These are phyloP conservation scores for Bombus impatiens DNA, from an alignment of 1,140 invertebrate species.

Conservation along the genomic window DNA sequence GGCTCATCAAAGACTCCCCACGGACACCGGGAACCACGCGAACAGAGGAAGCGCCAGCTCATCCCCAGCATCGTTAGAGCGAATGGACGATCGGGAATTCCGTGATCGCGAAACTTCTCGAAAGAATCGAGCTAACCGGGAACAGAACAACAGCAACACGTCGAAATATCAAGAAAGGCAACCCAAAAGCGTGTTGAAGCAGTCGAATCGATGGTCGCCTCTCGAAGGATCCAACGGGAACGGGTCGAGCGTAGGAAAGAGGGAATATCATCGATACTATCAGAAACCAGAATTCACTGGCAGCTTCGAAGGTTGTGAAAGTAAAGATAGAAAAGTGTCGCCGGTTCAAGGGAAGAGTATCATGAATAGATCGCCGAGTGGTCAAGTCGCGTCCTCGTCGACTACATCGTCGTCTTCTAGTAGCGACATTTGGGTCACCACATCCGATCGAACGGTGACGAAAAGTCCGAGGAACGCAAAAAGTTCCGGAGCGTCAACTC, in stretches of 20 bases:
- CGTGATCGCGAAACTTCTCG: slow-evolving; percentile 59
- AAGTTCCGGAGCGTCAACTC: slow-evolving; percentile 83
- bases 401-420: slow-evolving; percentile 82
- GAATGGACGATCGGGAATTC: slow-evolving; percentile 73
- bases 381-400: slow-evolving; percentile 70
- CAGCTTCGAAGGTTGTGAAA: slow-evolving; percentile 61
- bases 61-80: slow-evolving; percentile 76
- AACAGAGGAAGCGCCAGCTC: slow-evolving; percentile 75
- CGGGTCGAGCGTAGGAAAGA: slow-evolving; percentile 58
- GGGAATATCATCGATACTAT: slow-evolving; percentile 57
- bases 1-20: slow-evolving; percentile 77
- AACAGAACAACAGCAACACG: slow-evolving; percentile 48
- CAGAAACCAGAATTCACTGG: slow-evolving; percentile 60
- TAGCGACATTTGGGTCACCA: slow-evolving; percentile 84
- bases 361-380: slow-evolving; percentile 74
- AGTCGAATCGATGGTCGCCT: slow-evolving; percentile 56
- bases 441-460: slow-evolving; percentile 82
- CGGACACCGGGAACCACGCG: slow-evolving; percentile 64
- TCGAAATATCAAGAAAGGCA: slow-evolving; percentile 60
- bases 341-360: slow-evolving; percentile 75
- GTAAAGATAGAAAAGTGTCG: slow-evolving; percentile 75
- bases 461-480: slow-evolving; percentile 81
- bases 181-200: slow-evolving; percentile 73
- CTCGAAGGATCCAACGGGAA: slow-evolving; percentile 66
- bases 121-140: slow-evolving; percentile 59